A percentile compares a stretch with the other conserved stretches of the same genome.
phyloP scores from a whole-genome alignment of 2,888 invertebrate species.

The Melangyna quadrimaculata region DNA sequence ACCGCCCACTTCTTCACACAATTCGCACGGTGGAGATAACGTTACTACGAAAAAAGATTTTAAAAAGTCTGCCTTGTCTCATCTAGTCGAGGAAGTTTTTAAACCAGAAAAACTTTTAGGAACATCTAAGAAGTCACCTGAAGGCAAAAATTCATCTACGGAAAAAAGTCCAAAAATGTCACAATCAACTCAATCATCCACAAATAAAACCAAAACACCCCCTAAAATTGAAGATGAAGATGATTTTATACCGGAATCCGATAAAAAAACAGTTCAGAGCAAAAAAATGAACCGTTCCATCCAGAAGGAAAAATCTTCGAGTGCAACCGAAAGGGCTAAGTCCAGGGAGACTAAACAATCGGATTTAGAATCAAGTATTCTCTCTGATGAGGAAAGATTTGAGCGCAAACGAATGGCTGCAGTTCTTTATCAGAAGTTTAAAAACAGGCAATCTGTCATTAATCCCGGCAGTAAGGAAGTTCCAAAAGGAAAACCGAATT shows the following conservation, averaged over 20 bases:
- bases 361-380: constrained; percentile 78
- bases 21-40: background rate
- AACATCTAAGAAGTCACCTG: background rate
- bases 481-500: constrained; percentile 89
- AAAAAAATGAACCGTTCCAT: background rate
- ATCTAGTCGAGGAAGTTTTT: background rate
- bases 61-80: background rate
- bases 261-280: background rate
- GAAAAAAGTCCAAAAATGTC: background rate
- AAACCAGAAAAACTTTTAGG: background rate
- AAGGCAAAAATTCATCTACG: background rate
- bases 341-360: constrained; percentile 67
- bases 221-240: background rate
- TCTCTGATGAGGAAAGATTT: constrained; percentile 85
- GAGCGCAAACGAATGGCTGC: constrained; percentile 86
- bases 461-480: constrained; percentile 92
- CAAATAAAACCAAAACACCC: background rate
- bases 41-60: background rate
- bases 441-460: constrained; percentile 90
- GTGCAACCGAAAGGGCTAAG: background rate
- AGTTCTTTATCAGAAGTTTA: constrained; percentile 88
- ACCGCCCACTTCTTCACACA: background rate
- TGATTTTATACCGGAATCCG: background rate
- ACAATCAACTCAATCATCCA: background rate
- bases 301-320: background rate